Conservation (phyloP, 2,888 invertebrate genomes). For the Shargacucullia verbasci region DNA sequence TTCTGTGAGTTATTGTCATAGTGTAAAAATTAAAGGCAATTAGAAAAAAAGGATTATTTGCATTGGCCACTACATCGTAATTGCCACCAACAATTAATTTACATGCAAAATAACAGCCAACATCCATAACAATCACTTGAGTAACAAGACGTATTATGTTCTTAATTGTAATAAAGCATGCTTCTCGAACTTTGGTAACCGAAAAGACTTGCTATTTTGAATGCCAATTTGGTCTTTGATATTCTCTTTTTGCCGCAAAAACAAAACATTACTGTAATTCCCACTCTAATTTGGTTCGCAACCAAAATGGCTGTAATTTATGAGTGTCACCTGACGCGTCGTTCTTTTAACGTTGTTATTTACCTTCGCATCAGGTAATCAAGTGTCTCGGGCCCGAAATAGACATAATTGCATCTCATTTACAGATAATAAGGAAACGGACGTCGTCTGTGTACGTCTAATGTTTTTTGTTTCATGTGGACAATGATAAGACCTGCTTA, state of each 20-base stretch:
- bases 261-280: conserved; percentile 28
- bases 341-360: conserved; percentile 48
- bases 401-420: conserved; percentile 59
- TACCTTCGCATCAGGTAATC: conserved; percentile 40
- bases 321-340: conserved; percentile 28
- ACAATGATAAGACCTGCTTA: conserved; percentile 12
- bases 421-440: conserved; percentile 63
- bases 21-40: too few relatives aligned
- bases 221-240: too few relatives aligned
- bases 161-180: too few relatives aligned
- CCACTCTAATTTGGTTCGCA: conserved; percentile 27
- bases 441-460: conserved; percentile 36
- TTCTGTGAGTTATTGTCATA: too few relatives aligned
- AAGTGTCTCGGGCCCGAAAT: conserved; percentile 57
- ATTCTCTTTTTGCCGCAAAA: conserved; percentile 17
- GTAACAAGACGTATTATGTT: too few relatives aligned
- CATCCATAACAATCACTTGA: too few relatives aligned
- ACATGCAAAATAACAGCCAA: too few relatives aligned
- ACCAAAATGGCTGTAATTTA: conserved; percentile 43
- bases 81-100: too few relatives aligned
- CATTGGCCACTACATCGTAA: too few relatives aligned
- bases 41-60: too few relatives aligned
- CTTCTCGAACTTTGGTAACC: too few relatives aligned
- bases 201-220: too few relatives aligned
- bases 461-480: conserved; percentile 34